Conservation (phyloP, 92 coral and sea anemone species). For the Epizoanthus fatuus region DNA sequence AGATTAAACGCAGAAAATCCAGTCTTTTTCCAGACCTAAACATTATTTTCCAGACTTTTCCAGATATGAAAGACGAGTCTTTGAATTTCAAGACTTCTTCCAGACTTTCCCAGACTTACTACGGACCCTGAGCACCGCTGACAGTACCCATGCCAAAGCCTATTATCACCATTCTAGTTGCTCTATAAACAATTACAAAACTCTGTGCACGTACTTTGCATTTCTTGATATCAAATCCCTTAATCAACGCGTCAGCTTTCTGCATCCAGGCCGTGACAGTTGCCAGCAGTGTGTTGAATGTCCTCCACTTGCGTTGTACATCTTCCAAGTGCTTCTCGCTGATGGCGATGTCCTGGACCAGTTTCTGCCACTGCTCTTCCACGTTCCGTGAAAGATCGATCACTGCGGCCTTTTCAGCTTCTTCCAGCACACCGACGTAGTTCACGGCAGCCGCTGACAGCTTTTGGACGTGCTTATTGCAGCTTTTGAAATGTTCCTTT, state of each 20-base stretch:
- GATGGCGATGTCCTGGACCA: slow-evolving; percentile 59
- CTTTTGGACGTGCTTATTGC: slow-evolving; percentile 77
- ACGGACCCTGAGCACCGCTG: not conserved
- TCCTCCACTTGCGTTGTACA: slow-evolving; percentile 84
- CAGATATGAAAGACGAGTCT: no score
- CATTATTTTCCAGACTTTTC: no score
- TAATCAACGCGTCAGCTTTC: slow-evolving; percentile 90
- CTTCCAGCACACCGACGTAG: slow-evolving; percentile 60
- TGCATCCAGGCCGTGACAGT: slow-evolving; percentile 80
- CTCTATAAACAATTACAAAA: not conserved
- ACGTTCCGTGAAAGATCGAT: slow-evolving; percentile 73
- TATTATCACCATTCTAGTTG: not conserved
- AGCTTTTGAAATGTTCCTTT: slow-evolving; percentile 80
- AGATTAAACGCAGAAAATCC: no score
- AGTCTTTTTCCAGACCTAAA: no score
- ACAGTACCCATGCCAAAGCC: not conserved
- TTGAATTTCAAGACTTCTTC: no score
- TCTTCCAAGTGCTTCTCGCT: slow-evolving; percentile 82
- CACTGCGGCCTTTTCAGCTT: slow-evolving; percentile 62
- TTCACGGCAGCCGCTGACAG: slow-evolving; percentile 71
- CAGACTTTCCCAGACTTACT: no score
- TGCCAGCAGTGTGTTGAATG: slow-evolving; percentile 72
- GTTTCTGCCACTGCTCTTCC: slow-evolving; percentile 69
- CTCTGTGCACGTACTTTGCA: slow-evolving; percentile 78
- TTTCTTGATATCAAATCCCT: slow-evolving; percentile 77